Conservation (phyloP, 2,888 invertebrate species). For the Hirtodrosophila cameraria region DNA sequence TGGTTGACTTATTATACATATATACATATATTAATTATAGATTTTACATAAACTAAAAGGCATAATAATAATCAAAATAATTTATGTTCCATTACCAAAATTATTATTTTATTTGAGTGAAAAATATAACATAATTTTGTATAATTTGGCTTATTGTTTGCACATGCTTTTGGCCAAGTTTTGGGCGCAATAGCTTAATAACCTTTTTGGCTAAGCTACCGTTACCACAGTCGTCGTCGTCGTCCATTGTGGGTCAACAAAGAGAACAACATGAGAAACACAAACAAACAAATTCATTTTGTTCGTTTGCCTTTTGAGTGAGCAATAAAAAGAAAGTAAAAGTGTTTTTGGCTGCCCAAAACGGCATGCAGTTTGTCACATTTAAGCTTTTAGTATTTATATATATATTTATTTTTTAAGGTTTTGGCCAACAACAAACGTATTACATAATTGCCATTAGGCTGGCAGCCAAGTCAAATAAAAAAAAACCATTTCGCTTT, state of each 20-base stretch:
- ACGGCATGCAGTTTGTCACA: slow-evolving; percentile 47
- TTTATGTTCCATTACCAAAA: no score
- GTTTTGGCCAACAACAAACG: slow-evolving; percentile 32
- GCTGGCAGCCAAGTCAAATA: slow-evolving; percentile 54
- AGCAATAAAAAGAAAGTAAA: slow-evolving; percentile 73
- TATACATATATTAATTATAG: no score
- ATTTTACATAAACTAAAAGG: no score
- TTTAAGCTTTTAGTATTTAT: slow-evolving; percentile 41
- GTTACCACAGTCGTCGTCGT: slow-evolving; percentile 23
- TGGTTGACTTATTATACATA: no score
- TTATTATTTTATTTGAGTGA: background rate
- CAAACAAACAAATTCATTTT: slow-evolving; percentile 47
- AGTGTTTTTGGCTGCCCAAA: slow-evolving; percentile 59
- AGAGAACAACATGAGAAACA: slow-evolving; percentile 9
- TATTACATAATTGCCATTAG: slow-evolving; percentile 70
- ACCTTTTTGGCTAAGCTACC: slow-evolving; percentile 57
- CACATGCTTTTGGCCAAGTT: slow-evolving; percentile 29
- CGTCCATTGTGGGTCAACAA: slow-evolving; percentile 34
- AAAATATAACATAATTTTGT: background rate
- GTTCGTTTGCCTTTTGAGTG: slow-evolving; percentile 40
- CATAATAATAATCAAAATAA: no score
- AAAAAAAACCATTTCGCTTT: slow-evolving; percentile 57
- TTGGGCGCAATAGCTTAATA: slow-evolving; percentile 49
- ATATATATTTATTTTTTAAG: slow-evolving; percentile 48
- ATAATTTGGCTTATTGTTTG: background rate